These are phyloP conservation scores for Pterophyllum scalare DNA, from an alignment of 2,113 vertebrate genomes.

Conservation along the genomic window DNA sequence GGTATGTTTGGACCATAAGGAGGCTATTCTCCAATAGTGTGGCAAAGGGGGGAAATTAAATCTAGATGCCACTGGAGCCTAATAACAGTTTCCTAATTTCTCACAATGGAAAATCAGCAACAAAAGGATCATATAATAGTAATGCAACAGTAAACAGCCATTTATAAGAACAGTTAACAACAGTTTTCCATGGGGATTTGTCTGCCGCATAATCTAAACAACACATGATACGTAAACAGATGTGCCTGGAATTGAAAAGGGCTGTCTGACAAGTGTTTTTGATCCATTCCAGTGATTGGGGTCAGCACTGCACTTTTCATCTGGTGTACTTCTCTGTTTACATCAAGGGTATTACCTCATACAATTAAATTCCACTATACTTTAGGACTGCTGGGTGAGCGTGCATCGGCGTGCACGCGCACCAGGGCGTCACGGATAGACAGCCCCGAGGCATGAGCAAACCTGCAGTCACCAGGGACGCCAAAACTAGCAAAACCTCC, in stretches of 20 bases:
- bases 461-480: constrained; percentile 8
- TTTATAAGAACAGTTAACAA: constrained; percentile 62
- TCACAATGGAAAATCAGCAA: constrained; percentile 66
- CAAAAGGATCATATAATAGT: constrained; percentile 62
- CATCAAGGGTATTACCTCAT: constrained; percentile 51
- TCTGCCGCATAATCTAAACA: constrained; percentile 66
- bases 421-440: background rate
- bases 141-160: constrained; percentile 65
- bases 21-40: constrained; percentile 44
- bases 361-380: constrained; percentile 46
- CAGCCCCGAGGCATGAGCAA: constrained; percentile 26
- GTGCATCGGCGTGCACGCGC: background rate
- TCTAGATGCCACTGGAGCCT: constrained; percentile 58
- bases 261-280: constrained; percentile 65
- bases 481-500: constrained; percentile 4
- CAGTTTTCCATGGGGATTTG: constrained; percentile 61
- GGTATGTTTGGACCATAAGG: constrained; percentile 52
- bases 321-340: constrained; percentile 37
- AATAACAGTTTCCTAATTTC: constrained; percentile 65
- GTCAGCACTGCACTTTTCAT: constrained; percentile 47
- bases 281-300: constrained; percentile 63
- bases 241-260: constrained; percentile 64
- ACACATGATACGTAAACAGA: constrained; percentile 66
- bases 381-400: constrained; percentile 17
- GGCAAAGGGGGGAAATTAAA: constrained; percentile 59